These are phyloP conservation scores for Centrocercus urophasianus DNA, from an alignment of 2,113 vertebrate species.

Conservation along the genomic window DNA sequence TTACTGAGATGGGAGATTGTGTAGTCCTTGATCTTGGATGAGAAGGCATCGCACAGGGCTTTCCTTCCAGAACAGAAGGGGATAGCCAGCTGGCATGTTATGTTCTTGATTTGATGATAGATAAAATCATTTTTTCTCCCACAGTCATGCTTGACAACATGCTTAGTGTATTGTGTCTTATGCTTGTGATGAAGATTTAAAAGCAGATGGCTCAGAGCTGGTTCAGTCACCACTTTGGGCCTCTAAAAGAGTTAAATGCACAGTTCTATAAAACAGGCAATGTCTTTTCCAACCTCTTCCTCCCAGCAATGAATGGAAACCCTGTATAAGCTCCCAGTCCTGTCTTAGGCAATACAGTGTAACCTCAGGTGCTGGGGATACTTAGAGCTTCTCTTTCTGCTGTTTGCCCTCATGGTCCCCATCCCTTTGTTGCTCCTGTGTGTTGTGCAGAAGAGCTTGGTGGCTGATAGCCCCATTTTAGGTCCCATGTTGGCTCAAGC, in stretches of 20 bases:
- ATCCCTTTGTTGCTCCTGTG: neutral
- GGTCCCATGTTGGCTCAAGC: neutral
- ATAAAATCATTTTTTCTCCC: neutral
- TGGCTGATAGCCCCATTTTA: neutral
- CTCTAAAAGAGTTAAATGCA: neutral
- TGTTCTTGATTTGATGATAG: neutral
- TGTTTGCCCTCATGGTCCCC: neutral
- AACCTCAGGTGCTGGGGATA: neutral
- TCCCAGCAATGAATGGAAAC: neutral
- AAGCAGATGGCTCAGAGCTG: neutral
- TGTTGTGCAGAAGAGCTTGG: neutral
- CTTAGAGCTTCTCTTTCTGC: neutral
- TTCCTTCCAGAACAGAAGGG: neutral
- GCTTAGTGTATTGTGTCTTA: neutral
- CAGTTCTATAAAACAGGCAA: neutral
- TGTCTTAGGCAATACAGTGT: neutral
- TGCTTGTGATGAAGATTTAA: neutral
- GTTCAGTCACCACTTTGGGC: neutral
- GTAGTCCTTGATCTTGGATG: neutral
- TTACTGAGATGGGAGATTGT: fast-evolving
- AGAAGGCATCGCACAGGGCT: neutral
- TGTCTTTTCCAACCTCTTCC: neutral
- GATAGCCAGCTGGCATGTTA: neutral
- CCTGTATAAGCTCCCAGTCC: fast-evolving
- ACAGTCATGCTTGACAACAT: neutral